These are phyloP conservation scores for Gallinago undulata DNA, from an alignment of 2,113 vertebrate species.

Conservation along the genomic window DNA sequence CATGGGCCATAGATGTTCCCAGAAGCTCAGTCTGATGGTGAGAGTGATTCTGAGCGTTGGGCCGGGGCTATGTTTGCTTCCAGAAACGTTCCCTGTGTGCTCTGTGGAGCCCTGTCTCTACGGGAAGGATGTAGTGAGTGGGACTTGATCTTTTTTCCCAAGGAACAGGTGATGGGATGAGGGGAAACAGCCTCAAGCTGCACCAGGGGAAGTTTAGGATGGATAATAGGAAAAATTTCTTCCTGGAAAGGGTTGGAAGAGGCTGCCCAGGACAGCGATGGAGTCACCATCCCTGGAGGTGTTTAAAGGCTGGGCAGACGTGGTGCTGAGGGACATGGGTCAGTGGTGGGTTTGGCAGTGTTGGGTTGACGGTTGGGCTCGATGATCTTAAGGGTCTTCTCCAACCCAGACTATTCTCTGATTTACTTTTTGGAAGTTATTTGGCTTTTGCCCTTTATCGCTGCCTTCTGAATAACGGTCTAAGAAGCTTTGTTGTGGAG, in stretches of 20 bases:
- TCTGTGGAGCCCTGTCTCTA: neutral
- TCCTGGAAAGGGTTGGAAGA: neutral
- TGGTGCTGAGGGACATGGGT: neutral
- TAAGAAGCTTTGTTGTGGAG: neutral
- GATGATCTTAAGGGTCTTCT: neutral
- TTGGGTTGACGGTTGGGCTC: neutral
- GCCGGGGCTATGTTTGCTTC: neutral
- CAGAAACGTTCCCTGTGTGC: accelerated
- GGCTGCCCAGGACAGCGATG: neutral
- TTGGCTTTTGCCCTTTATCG: no score
- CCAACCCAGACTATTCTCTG: neutral
- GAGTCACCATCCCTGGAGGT: neutral
- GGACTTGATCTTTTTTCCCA: neutral
- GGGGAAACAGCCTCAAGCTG: neutral
- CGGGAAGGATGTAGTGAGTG: neutral
- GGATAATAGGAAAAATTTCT: neutral
- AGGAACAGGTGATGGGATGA: neutral
- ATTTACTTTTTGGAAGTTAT: neutral
- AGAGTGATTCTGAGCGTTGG: accelerated
- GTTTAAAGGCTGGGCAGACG: neutral
- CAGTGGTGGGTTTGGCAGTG: no score
- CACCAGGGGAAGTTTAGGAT: neutral
- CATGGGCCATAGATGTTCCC: accelerated
- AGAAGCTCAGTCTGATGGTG: accelerated
- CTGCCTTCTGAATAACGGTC: neutral